phyloP scores from a whole-genome alignment of 2,113 vertebrate species.

The Hyaena hyaena region DNA sequence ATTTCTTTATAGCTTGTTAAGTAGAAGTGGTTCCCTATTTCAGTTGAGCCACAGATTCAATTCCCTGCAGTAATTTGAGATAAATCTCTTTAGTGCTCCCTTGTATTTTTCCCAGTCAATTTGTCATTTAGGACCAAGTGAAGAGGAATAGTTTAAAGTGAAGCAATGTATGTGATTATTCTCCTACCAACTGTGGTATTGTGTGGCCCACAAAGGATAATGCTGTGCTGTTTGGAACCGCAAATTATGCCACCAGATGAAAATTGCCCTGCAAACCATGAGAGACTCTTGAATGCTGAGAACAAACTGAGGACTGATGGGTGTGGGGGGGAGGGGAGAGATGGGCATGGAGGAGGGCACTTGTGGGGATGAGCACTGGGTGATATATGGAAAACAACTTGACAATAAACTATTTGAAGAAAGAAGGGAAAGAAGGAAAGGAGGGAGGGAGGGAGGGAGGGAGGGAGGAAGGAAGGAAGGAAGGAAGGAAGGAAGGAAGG shows the following conservation, averaged over 20 bases:
- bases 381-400: too few relatives aligned
- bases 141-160: constrained; percentile 29
- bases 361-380: too few relatives aligned
- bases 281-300: too few relatives aligned
- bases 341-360: too few relatives aligned
- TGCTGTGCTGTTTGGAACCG: not conserved
- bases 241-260: not conserved
- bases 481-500: too few relatives aligned
- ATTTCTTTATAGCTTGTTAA: constrained; percentile 48
- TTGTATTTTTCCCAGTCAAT: constrained; percentile 41
- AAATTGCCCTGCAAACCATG: not conserved
- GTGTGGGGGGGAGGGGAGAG: too few relatives aligned
- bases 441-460: too few relatives aligned
- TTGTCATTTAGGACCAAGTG: constrained; percentile 32
- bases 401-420: too few relatives aligned
- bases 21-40: constrained; percentile 63
- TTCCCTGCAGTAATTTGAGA: constrained; percentile 69
- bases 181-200: not conserved
- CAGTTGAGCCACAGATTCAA: constrained; percentile 66
- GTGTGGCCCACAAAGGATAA: not conserved
- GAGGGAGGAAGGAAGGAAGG: too few relatives aligned
- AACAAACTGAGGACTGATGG: too few relatives aligned
- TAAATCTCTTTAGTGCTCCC: constrained; percentile 62
- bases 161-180: not conserved
- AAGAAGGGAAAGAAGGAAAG: too few relatives aligned